Conservation (phyloP, 2,888 invertebrate genomes). For the Phaedon cochleariae region DNA sequence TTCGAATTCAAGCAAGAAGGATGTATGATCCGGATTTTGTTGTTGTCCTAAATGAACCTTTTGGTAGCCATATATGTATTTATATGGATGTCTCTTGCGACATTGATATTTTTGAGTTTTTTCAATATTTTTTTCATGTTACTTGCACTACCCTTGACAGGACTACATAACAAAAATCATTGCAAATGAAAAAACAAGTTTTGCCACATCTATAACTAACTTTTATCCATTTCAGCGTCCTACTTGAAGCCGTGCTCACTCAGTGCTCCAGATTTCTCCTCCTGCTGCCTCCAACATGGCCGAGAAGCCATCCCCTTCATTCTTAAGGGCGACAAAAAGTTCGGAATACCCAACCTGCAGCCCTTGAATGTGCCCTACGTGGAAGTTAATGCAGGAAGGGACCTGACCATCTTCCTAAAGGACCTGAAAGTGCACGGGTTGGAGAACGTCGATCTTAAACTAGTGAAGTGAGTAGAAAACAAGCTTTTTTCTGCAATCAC, state of each 20-base stretch:
- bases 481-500: background rate
- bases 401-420: constrained; percentile 44
- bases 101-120: too few relatives aligned
- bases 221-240: constrained; percentile 47
- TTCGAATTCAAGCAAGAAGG: too few relatives aligned
- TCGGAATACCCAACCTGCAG: constrained; percentile 49
- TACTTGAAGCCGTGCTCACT: constrained; percentile 49
- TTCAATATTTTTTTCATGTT: too few relatives aligned
- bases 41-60: too few relatives aligned
- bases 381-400: constrained; percentile 42
- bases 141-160: too few relatives aligned
- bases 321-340: constrained; percentile 50
- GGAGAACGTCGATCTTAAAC: constrained; percentile 41
- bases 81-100: too few relatives aligned
- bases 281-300: constrained; percentile 48
- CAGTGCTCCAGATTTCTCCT: constrained; percentile 47
- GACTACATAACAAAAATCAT: too few relatives aligned
- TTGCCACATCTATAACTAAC: too few relatives aligned
- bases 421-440: constrained; percentile 45
- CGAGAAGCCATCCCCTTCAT: constrained; percentile 45
- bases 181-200: too few relatives aligned
- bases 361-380: constrained; percentile 49
- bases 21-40: too few relatives aligned
- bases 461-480: constrained; percentile 43
- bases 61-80: too few relatives aligned